These are phyloP conservation scores for Leptodactylus fallax DNA, from an alignment of 2,797 vertebrate genomes.

Conservation along the genomic window DNA sequence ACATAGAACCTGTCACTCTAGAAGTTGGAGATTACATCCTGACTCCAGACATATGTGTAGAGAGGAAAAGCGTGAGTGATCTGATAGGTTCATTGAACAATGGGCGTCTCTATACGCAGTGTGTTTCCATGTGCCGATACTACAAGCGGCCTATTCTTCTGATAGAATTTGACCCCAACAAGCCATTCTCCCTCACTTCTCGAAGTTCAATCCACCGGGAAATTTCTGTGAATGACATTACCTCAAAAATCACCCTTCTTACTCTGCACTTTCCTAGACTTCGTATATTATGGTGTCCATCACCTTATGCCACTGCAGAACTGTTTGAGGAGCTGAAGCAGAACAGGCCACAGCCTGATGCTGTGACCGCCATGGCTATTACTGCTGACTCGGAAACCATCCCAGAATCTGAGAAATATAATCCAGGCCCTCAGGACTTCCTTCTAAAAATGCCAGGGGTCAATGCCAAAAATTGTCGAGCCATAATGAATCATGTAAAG, in stretches of 20 bases:
- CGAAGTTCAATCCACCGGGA: conserved; percentile 86
- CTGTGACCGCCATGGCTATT: conserved; percentile 82
- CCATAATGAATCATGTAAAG: conserved; percentile 80
- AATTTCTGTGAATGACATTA: conserved; percentile 88
- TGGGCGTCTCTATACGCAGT: conserved; percentile 91
- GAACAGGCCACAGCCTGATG: conserved; percentile 82
- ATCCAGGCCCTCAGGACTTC: conserved; percentile 93
- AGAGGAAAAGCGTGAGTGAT: conserved; percentile 94
- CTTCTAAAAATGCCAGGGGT: conserved; percentile 94
- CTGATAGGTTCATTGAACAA: conserved; percentile 92
- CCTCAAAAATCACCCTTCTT: conserved; percentile 90
- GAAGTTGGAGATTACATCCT: conserved; percentile 97
- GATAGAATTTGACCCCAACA: conserved; percentile 92
- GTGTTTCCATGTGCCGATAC: conserved; percentile 91
- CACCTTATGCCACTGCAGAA: conserved; percentile 89
- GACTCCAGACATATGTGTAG: conserved; percentile 91
- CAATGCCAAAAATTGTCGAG: conserved; percentile 86
- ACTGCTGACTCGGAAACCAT: conserved; percentile 87
- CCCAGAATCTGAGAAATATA: conserved; percentile 86
- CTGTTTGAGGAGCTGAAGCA: conserved; percentile 91
- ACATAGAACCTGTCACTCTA: conserved; percentile 93
- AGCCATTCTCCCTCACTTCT: conserved; percentile 88
- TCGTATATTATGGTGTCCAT: conserved; percentile 94
- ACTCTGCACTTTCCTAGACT: conserved; percentile 94
- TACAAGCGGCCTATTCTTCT: conserved; percentile 90